phyloP scores from a whole-genome alignment of 2,797 vertebrate genomes.

The Tragopan temminckii region DNA sequence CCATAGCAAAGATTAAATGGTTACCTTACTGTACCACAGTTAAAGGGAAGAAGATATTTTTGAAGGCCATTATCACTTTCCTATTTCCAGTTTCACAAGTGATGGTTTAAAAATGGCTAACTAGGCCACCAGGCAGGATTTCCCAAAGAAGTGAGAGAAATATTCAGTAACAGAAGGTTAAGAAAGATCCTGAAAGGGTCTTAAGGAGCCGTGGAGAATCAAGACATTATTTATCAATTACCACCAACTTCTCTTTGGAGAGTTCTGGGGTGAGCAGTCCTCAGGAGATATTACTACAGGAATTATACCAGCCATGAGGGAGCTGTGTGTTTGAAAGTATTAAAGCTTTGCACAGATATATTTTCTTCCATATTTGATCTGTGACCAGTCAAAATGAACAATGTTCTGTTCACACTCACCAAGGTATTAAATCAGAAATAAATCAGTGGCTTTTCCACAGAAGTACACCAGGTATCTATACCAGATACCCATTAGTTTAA shows the following conservation, averaged over 20 bases:
- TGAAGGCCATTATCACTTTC: background rate
- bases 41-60: background rate
- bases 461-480: background rate
- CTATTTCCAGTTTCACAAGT: background rate
- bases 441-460: background rate
- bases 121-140: background rate
- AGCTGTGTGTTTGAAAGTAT: background rate
- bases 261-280: background rate
- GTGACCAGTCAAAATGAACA: background rate
- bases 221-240: background rate
- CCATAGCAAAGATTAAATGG: fast-evolving
- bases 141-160: fast-evolving
- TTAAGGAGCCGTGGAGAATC: background rate
- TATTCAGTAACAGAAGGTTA: background rate
- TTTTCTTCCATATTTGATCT: background rate
- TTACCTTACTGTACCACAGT: background rate
- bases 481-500: background rate
- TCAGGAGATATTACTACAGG: background rate
- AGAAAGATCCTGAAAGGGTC: background rate
- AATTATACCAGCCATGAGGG: background rate
- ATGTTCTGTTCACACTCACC: background rate
- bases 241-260: background rate
- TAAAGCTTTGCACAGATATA: background rate
- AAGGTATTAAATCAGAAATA: constrained; percentile 7
- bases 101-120: background rate